Base-by-base conservation (phyloP, 1,140 invertebrate genomes). In the Caerostris extrusa region DNA sequence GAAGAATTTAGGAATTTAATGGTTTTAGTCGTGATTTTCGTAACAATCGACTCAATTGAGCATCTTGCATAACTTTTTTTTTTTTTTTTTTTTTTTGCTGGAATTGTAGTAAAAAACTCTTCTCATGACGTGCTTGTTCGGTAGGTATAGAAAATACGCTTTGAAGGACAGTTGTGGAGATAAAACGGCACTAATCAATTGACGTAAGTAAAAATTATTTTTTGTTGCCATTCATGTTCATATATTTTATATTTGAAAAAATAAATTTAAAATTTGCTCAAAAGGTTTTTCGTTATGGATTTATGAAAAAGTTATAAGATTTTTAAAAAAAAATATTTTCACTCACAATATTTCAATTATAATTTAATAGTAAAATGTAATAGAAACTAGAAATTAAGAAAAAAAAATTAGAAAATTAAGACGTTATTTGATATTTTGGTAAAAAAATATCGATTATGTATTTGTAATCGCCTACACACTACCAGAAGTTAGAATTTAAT, bases 121-220 rank as follows among this genome's bases (percentile, higher is more conserved):
- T 90, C 58, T 17, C 90, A 91, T 91, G 90, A 91, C 90, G 69
- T 91, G 90, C 19, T 91, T 91, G 55, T 91, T 91, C 61, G 69
- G 71, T 61, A 57, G 90, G 12, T 82, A 69, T 17, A 82, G 58
- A 91, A 91, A 91, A 58, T 91, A 91, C 90, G 58, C 71, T 82
- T 50, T 91, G 55, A 77, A 56, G 67, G 88, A 90, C 12, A 71
- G 19, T 57, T 17, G 7, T 34, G 55, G 34, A 7, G 88, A 90
- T 34, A 90, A 69, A 69, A 19, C 4, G 14, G 50, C n/a, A 5
- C 50, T n/a, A 77, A 77, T 53, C 50, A 57, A 56, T 34, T 69
- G 14, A 19, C 55, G 88, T 90, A 90, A 90, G 88, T 90, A 58
- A 19, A n/a, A 12, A 12, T 12, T 14, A 64, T 64, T 61, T 64